Evolutionary conservation across 2,888 invertebrate genomes (phyloP).

Genomic region (Rosalia funebris): DNA sequence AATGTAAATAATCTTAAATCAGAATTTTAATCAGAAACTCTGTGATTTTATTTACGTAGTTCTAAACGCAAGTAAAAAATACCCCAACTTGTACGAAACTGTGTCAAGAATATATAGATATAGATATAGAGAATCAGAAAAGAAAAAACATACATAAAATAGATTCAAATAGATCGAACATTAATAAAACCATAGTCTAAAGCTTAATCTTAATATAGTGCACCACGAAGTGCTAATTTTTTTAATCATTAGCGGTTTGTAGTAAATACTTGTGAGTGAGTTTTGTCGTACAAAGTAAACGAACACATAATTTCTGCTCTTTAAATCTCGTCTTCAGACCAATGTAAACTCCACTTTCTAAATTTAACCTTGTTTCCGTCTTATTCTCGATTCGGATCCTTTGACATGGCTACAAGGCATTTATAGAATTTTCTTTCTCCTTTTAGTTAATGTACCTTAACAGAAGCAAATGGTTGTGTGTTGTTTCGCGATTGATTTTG

Average conservation of each 20-base stretch:
- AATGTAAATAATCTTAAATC: too few species aligned
- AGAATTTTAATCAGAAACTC: too few species aligned
- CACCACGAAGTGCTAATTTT: too few species aligned
- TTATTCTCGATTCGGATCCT: conserved; percentile 1
- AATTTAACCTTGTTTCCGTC: conserved; percentile 3
- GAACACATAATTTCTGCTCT: conserved; percentile 3
- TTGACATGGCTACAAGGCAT: conserved; percentile 14
- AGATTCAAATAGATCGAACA: too few species aligned
- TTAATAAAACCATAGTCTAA: too few species aligned
- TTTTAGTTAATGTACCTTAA: conserved; percentile 2
- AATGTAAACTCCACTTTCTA: not conserved
- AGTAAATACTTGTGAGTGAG: conserved; percentile 1
- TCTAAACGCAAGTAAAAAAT: too few species aligned
- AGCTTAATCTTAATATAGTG: too few species aligned
- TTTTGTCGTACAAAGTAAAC: not conserved
- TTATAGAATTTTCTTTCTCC: conserved; percentile 8
- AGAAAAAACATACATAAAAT: too few species aligned
- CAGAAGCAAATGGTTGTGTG: conserved; percentile 13
- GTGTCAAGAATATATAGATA: too few species aligned
- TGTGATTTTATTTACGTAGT: too few species aligned
- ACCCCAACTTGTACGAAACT: too few species aligned
- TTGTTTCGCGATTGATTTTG: conserved; percentile 23
- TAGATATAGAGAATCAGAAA: too few species aligned
- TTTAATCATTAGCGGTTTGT: not conserved
- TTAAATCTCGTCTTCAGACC: conserved; percentile 8